Evolutionary conservation across 2,888 invertebrate species (phyloP).

Genomic region (Xestoiulus laeticollis): DNA sequence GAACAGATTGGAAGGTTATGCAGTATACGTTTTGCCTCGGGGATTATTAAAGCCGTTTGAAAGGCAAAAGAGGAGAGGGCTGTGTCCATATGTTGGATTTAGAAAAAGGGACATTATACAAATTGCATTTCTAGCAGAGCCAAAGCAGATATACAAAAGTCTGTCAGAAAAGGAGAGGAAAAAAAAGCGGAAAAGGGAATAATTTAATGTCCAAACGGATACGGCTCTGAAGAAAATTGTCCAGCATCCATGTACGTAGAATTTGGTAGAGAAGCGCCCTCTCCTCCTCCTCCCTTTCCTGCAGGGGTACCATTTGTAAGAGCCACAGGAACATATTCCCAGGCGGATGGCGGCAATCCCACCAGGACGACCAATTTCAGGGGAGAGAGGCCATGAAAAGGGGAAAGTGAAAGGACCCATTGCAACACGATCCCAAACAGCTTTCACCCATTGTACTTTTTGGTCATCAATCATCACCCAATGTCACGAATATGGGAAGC

Average conservation of each 20-base stretch:
- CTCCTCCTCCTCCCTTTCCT: constrained; percentile 8
- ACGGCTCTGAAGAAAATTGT: not conserved
- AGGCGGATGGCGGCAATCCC: constrained; percentile 44
- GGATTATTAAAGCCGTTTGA: constrained; percentile 40
- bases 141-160: not conserved
- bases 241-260: not conserved
- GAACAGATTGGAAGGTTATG: constrained; percentile 7
- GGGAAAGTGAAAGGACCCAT: constrained; percentile 53
- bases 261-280: constrained; percentile 19
- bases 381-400: constrained; percentile 54
- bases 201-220: constrained; percentile 41
- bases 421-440: constrained; percentile 55
- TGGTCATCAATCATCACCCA: constrained; percentile 54
- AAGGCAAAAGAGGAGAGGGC: constrained; percentile 1
- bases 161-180: constrained; percentile 36
- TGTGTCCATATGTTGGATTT: constrained; percentile 35
- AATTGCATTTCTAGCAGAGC: constrained; percentile 16
- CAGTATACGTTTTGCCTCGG: constrained; percentile 35
- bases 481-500: constrained; percentile 54
- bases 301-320: constrained; percentile 18
- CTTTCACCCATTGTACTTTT: constrained; percentile 52
- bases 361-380: constrained; percentile 51
- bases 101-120: constrained; percentile 35
- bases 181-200: constrained; percentile 40
- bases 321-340: constrained; percentile 46